Evolutionary conservation across 2,113 vertebrate species (phyloP).

Genomic region (Bettongia penicillata): DNA sequence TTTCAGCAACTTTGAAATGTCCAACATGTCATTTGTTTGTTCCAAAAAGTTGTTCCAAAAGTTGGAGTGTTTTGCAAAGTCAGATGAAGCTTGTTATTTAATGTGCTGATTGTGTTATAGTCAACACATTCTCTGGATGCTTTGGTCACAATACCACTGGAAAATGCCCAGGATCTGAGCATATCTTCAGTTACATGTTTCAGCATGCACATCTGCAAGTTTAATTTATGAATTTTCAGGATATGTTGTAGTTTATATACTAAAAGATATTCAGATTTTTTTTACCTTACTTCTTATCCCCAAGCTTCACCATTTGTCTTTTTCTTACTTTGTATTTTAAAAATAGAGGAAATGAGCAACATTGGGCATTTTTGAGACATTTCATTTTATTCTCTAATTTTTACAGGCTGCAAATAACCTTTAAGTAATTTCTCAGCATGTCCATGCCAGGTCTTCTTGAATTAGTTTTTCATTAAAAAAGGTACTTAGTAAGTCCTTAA

Average conservation of each 20-base stretch:
- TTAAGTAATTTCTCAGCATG: background rate
- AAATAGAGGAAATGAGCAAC: background rate
- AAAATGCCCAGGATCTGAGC: conserved; percentile 65
- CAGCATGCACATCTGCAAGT: conserved; percentile 41
- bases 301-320: background rate
- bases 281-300: conserved; percentile 1
- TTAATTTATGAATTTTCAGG: conserved; percentile 49
- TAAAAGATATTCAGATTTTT: conserved; percentile 11
- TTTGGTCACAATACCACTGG: conserved; percentile 71
- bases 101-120: conserved; percentile 68
- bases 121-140: conserved; percentile 78
- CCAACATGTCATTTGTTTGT: conserved; percentile 72
- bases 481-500: background rate
- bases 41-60: conserved; percentile 73
- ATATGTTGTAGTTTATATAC: conserved; percentile 12
- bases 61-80: conserved; percentile 74
- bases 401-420: background rate
- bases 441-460: background rate
- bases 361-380: background rate
- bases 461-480: background rate
- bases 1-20: conserved; percentile 74
- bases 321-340: background rate
- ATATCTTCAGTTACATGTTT: conserved; percentile 62
- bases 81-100: conserved; percentile 76
- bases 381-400: background rate